Evolutionary conservation across 35 echinoderm and acorn worm species (phyloP).

Genomic region (Apostichopus japonicus): DNA sequence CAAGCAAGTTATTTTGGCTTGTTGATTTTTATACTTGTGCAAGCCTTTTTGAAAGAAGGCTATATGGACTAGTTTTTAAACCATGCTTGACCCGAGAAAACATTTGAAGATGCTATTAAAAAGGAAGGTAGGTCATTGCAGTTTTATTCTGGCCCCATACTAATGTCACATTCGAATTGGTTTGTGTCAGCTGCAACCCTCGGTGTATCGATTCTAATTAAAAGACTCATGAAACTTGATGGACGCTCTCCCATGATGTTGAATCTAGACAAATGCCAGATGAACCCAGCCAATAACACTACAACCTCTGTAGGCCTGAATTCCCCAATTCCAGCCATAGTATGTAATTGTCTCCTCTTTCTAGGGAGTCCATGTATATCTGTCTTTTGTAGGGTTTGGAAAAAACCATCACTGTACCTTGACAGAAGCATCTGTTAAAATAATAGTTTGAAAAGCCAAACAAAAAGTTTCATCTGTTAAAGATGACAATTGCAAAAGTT

Average conservation of each 20-base stretch:
- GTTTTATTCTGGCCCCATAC: neutral
- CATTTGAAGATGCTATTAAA: neutral
- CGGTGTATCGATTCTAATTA: conserved; percentile 8
- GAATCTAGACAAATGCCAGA: neutral
- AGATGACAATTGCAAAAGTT: too few relatives aligned
- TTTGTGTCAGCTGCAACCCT: conserved; percentile 1
- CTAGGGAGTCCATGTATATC: neutral
- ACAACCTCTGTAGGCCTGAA: neutral
- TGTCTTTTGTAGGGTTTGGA: neutral
- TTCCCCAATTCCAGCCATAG: neutral
- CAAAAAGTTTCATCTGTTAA: too few relatives aligned
- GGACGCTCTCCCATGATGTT: conserved; percentile 5
- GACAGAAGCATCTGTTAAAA: too few relatives aligned
- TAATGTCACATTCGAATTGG: conserved; percentile 10
- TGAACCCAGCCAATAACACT: neutral
- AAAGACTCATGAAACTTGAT: neutral
- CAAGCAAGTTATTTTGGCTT: too few relatives aligned
- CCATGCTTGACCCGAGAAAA: neutral
- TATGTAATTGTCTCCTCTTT: neutral
- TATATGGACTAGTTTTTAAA: too few relatives aligned
- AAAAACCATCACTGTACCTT: neutral
- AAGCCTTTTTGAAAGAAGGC: too few relatives aligned
- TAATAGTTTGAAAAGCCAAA: too few relatives aligned
- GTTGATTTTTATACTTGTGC: too few relatives aligned
- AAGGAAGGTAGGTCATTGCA: neutral